A percentile compares a stretch with the other conserved stretches of the same genome.
These are phyloP conservation scores for Cepaea hortensis DNA, from an alignment of 2,888 invertebrate species.

Conservation along the genomic window DNA sequence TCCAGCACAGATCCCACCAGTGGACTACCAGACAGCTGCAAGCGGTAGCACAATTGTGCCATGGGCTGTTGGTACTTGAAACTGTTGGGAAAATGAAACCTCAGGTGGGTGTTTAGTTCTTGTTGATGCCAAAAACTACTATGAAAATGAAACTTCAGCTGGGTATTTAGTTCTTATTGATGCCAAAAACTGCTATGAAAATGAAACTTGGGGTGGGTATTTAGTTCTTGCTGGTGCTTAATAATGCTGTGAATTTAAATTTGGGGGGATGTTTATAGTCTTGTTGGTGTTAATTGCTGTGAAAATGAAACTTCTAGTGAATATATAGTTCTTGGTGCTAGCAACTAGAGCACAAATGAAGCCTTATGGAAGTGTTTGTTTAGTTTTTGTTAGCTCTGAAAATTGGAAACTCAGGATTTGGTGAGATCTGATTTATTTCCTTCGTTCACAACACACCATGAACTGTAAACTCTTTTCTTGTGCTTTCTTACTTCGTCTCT, in stretches of 20 bases:
- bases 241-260: neutral
- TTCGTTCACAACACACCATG: too few species aligned
- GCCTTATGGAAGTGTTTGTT: too few species aligned
- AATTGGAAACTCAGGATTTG: too few species aligned
- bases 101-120: neutral
- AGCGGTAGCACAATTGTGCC: neutral
- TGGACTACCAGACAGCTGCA: slow-evolving; percentile 12
- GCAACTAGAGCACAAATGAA: too few species aligned
- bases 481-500: too few species aligned
- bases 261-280: neutral
- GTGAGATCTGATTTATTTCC: too few species aligned
- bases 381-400: neutral
- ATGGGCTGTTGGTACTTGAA: slow-evolving; percentile 15
- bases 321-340: neutral
- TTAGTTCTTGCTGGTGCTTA: neutral
- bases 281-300: neutral
- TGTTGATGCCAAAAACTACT: slow-evolving; percentile 1
- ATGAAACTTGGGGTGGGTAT: neutral
- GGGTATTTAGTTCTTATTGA: neutral
- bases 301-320: neutral
- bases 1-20: neutral
- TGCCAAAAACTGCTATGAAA: neutral
- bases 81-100: neutral
- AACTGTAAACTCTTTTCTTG: too few species aligned
- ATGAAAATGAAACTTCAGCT: neutral